Base-by-base conservation (phyloP, 2,888 invertebrate genomes). In the Ethmia dodecea region DNA sequence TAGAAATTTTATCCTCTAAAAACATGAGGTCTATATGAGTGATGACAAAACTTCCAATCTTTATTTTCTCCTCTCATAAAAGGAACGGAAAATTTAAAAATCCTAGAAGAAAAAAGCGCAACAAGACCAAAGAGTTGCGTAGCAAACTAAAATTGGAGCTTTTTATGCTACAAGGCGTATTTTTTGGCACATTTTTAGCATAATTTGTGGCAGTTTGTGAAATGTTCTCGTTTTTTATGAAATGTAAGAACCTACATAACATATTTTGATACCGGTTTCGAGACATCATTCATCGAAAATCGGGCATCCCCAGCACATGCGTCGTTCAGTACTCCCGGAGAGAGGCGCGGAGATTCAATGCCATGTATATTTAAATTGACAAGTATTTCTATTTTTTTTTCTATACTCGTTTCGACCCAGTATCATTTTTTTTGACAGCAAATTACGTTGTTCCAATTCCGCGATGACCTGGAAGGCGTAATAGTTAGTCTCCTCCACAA, bases 161-260 rank as follows among this genome's bases (percentile, higher is more conserved):
- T n/a, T n/a, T n/a, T n/a, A n/a, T n/a, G n/a, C n/a, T n/a, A n/a
- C n/a, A n/a, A n/a, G 46, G 42, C 5, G 28, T 22, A 26, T 48
- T 40, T 43, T 49, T 52, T n/a, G 25, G 12, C 13, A 44, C 28
- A 30, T 48, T 49, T 15, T 35, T 13, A 8, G 46, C 39, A 13
- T 42, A 35, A 8, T 22, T 22, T 14, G 14, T 37, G 20, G 40
- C 13, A 15, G 13, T 20, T 1, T 9, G 10, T 2, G 9, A 1
- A 3, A 30, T 8, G 2, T 9, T 8, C 3, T 31, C 10, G 24
- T 36, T 36, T 4, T 36, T 24, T 1, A 31, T 20, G 8, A 36
- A 36, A 16, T 35, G 35, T 5, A 35, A 10, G 11, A 35, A 30
- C 2, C 24, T 14, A 1, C 20, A 5, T 4, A 35, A 6, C n/a